These are phyloP conservation scores for Amblyopsis hoosieri DNA, from an alignment of 2,797 vertebrate species.

Conservation along the genomic window DNA sequence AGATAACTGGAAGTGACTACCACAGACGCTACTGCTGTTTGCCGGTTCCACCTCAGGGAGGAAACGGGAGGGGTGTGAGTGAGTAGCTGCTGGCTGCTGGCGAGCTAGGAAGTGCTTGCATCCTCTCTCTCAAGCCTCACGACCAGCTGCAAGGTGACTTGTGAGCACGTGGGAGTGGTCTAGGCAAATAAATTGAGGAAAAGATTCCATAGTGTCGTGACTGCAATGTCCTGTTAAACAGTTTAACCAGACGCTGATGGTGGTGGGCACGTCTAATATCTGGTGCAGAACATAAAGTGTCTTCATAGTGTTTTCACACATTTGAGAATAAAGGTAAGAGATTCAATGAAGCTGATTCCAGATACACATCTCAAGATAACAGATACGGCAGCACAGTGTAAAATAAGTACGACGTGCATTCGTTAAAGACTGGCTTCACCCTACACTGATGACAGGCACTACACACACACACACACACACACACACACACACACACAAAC, in stretches of 20 bases:
- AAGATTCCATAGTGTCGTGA: constrained; percentile 12
- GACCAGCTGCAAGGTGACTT: constrained; percentile 68
- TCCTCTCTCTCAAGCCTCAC: constrained; percentile 61
- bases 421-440: constrained; percentile 36
- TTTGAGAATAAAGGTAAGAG: too few species aligned
- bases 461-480: neutral
- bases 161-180: constrained; percentile 67
- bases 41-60: constrained; percentile 63
- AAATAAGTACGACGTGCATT: constrained; percentile 35
- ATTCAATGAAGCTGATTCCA: constrained; percentile 23
- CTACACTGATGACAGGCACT: constrained; percentile 23
- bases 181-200: constrained; percentile 29
- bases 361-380: constrained; percentile 27
- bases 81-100: constrained; percentile 43
- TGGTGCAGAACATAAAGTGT: too few species aligned
- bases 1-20: constrained; percentile 60
- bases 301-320: too few species aligned
- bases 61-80: constrained; percentile 45
- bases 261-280: too few species aligned
- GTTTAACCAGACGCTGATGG: too few species aligned
- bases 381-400: constrained; percentile 26
- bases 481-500: neutral
- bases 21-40: constrained; percentile 54
- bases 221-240: too few species aligned
- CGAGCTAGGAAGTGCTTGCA: constrained; percentile 75